Percentiles rank a stretch among this genome's conserved stretches.
Conservation (phyloP, 2,797 vertebrate genomes). For the Chaunax sp. region DNA sequence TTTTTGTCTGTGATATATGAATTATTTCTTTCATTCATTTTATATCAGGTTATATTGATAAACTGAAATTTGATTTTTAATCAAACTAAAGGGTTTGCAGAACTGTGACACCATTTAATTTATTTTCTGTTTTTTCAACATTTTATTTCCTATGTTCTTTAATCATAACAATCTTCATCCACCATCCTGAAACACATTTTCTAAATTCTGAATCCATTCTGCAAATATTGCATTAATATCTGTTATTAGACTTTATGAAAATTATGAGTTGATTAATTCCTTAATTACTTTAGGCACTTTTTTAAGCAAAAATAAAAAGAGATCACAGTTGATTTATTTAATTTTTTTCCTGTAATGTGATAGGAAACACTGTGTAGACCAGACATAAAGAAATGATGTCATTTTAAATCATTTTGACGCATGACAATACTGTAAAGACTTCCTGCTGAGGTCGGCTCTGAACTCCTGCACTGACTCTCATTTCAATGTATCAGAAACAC, state of each 20-base stretch:
- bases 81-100: not conserved
- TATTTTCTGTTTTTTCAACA: not conserved
- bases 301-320: not conserved
- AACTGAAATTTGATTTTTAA: no score
- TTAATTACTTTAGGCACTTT: not conserved
- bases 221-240: not conserved
- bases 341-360: not conserved
- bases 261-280: no score
- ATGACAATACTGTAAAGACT: no score
- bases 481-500: constrained; percentile 30
- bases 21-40: not conserved
- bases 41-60: no score
- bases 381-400: not conserved
- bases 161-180: not conserved
- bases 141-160: not conserved
- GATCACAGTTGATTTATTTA: no score
- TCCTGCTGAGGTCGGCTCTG: constrained; percentile 40
- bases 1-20: not conserved
- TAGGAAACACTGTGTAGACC: not conserved
- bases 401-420: constrained; percentile 1
- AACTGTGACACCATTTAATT: no score
- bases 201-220: constrained; percentile 6
- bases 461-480: constrained; percentile 67
- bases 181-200: not conserved
- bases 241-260: not conserved